Evolutionary conservation across 1,140 invertebrate species (phyloP).

Genomic region (Drosophila simulans): DNA sequence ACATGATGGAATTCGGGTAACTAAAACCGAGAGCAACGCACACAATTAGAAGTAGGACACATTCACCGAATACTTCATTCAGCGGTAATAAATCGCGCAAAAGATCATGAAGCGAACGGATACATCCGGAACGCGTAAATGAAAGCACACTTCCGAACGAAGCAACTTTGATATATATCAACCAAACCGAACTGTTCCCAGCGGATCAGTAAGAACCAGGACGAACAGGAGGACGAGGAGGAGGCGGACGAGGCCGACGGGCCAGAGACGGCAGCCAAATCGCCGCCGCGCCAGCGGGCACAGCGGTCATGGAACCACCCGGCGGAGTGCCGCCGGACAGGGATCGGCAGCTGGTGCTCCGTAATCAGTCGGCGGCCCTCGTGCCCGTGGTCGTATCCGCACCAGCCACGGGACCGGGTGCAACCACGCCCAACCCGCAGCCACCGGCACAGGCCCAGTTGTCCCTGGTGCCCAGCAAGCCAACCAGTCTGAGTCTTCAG

Average conservation of each 20-base stretch:
- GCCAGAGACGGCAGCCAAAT: conserved; percentile 18
- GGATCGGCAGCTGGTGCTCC: conserved; percentile 62
- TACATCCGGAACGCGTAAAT: conserved; percentile 16
- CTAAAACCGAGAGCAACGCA: conserved; percentile 8
- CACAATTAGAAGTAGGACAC: conserved; percentile 6
- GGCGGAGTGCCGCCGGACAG: conserved; percentile 66
- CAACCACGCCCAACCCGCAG: not conserved
- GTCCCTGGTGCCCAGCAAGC: conserved; percentile 26
- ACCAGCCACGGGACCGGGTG: not conserved
- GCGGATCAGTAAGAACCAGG: conserved; percentile 5
- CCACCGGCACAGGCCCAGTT: not conserved
- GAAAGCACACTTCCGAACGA: conserved; percentile 5
- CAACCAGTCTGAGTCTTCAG: conserved; percentile 47
- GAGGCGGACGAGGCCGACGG: conserved; percentile 6
- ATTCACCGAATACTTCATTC: conserved; percentile 1
- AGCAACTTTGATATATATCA: conserved; percentile 9
- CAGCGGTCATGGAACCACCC: conserved; percentile 75
- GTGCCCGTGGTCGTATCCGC: conserved; percentile 26
- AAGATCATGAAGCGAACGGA: conserved; percentile 12
- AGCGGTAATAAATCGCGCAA: not conserved
- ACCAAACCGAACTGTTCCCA: not conserved
- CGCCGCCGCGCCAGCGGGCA: not conserved
- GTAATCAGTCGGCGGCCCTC: conserved; percentile 34
- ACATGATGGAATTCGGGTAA: conserved; percentile 82
- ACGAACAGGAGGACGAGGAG: conserved; percentile 2